Evolutionary conservation across 2,797 vertebrate species (phyloP).

Genomic region (Botia kubotai): DNA sequence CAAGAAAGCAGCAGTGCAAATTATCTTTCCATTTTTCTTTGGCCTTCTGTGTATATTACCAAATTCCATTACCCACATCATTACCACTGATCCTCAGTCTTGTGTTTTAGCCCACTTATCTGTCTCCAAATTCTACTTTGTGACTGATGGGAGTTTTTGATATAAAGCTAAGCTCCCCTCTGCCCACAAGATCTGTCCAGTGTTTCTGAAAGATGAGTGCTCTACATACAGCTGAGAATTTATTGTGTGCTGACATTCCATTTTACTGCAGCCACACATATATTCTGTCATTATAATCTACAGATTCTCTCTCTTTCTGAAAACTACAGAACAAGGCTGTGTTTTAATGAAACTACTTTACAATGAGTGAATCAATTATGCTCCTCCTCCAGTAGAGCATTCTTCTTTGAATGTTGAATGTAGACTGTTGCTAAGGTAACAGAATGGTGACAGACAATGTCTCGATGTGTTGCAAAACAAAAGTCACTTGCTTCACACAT

Average conservation of each 20-base stretch:
- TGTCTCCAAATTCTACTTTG: background rate
- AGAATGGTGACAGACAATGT: background rate
- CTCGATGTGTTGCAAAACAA: background rate
- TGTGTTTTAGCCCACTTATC: background rate
- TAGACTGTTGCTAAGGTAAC: conserved; percentile 41
- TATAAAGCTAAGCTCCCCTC: background rate
- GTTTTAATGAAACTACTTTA: conserved; percentile 11
- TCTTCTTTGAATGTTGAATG: conserved; percentile 11
- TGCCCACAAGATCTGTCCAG: background rate
- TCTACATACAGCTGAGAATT: background rate
- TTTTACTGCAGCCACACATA: background rate
- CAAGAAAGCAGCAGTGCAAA: background rate
- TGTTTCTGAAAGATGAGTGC: background rate
- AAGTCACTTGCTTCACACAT: conserved; percentile 25
- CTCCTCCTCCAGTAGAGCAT: background rate
- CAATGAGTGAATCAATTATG: background rate
- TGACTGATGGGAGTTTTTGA: conserved; percentile 4
- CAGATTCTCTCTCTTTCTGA: background rate
- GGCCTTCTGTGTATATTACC: background rate
- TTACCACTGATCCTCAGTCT: background rate
- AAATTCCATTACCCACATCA: conserved; percentile 16
- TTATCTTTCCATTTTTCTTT: conserved; percentile 4
- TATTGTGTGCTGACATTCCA: background rate
- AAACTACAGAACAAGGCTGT: conserved; percentile 14
- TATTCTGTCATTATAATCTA: conserved; percentile 2